Evolutionary conservation across 2,797 vertebrate genomes (phyloP), one percentile per base, ranked within the genome.

Genomic region (Syndactyla subalaris): DNA sequence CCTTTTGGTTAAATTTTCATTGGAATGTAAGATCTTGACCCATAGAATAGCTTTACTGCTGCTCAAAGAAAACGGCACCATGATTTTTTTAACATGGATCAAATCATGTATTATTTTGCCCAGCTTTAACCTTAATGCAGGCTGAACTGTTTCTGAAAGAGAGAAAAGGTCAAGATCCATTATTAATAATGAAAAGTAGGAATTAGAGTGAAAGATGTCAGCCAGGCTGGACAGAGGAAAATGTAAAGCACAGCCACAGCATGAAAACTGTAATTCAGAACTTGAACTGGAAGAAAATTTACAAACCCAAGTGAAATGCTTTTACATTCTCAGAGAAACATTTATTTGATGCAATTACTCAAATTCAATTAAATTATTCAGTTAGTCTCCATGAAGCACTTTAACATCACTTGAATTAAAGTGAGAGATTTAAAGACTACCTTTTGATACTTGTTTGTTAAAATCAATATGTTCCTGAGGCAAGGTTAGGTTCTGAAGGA

Each of bases 361-460:
- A 80, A 74, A 85, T 89, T 83, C 65, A 72, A 66, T 88, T 17
- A 83, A 89, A 91, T 88, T 89, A 91, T 87, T 89, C 68, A 80
- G 66, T 85, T 85, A 65, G 57, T 88, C 75, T 88, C 41, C 62
- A 68, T 71, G 57, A 96, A 89, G 20, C 54, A 75, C 54, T 94
- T 96, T 51, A 94, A 74, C 22, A 91, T 77, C 72, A 62, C 78
- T 95, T 91, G 62, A 95, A 89, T 91, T 91, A 80, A 91, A 77
- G 10, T 12, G 68, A 77, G 87, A 83, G 57, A 83, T 94, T 95
- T 95, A 72, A 93, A 91, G 87, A 91, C 61, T 92, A 52, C 16
- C 22, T 91, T 96, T 91, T 85, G 85, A 88, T 95, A 88, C 41
- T 89, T 74, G 45, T 83, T 83, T 95, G 78, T 72, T 88, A 91